A percentile compares a stretch with the other conserved stretches of the same genome.
Conservation (phyloP, 1,140 invertebrate species). For the Laupala kohalensis region DNA sequence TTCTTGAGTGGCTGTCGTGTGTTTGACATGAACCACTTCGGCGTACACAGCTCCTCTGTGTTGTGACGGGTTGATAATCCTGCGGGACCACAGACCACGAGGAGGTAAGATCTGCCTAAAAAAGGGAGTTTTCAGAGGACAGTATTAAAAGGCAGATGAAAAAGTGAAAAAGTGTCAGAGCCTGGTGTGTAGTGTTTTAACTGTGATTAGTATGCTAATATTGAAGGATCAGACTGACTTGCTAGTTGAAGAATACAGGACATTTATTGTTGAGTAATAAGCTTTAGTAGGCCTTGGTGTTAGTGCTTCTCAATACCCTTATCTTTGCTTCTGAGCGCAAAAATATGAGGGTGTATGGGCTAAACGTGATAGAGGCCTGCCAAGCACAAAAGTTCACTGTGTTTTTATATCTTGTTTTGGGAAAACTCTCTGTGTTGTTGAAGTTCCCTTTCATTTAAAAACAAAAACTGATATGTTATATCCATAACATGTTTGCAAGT, state of each 20-base stretch:
- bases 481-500: not conserved
- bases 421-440: not conserved
- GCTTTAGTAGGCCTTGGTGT: not conserved
- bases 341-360: not conserved
- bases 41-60: constrained; percentile 24
- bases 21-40: constrained; percentile 31
- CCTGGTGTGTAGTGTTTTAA: not conserved
- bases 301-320: not conserved
- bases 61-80: constrained; percentile 18
- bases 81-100: not conserved
- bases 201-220: not conserved
- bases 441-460: not conserved
- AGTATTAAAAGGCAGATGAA: not conserved
- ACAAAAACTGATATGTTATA: not conserved
- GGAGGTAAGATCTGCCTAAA: constrained; percentile 2
- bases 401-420: not conserved
- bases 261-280: not conserved
- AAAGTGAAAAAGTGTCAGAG: not conserved
- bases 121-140: not conserved
- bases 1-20: constrained; percentile 30
- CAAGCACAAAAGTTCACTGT: not conserved
- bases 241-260: not conserved
- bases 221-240: not conserved
- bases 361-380: not conserved
- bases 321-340: not conserved